Conservation (phyloP, 2,797 vertebrate species). For the Poeciliopsis paucimaculata region DNA sequence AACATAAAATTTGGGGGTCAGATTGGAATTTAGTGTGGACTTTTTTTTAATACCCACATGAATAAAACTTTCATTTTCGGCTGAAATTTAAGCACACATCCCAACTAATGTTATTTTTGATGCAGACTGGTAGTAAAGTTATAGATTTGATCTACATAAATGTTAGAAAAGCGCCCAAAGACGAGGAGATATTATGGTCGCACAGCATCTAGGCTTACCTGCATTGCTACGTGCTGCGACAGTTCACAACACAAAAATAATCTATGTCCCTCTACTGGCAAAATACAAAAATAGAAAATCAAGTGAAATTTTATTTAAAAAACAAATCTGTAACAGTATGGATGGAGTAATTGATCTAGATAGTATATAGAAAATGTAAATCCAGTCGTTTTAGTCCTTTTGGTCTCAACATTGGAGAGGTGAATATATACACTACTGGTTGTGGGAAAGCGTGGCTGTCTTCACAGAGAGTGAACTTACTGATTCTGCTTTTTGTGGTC, state of each 20-base stretch:
- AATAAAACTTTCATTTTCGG: not conserved
- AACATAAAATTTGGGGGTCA: not conserved
- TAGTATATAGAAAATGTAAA: not conserved
- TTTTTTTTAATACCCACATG: not conserved
- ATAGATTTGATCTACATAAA: not conserved
- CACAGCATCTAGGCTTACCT: not conserved
- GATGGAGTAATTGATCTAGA: too few species aligned
- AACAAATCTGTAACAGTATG: too few species aligned
- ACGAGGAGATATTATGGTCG: not conserved
- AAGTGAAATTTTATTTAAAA: not conserved
- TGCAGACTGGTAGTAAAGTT: not conserved
- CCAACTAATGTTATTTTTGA: not conserved
- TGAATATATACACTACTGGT: not conserved
- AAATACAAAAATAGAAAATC: not conserved
- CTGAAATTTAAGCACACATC: not conserved
- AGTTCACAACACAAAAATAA: not conserved
- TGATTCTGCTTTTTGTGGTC: not conserved
- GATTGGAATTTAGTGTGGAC: not conserved
- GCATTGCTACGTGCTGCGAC: not conserved
- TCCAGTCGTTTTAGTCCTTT: not conserved
- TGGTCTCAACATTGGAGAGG: not conserved
- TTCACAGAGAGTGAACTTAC: not conserved
- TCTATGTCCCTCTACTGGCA: not conserved
- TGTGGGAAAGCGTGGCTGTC: not conserved
- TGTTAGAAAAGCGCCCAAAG: not conserved